A percentile compares a stretch with the other conserved stretches of the same genome.
Conservation (phyloP, 1,140 invertebrate genomes). For the Camponotus pennsylvanicus region DNA sequence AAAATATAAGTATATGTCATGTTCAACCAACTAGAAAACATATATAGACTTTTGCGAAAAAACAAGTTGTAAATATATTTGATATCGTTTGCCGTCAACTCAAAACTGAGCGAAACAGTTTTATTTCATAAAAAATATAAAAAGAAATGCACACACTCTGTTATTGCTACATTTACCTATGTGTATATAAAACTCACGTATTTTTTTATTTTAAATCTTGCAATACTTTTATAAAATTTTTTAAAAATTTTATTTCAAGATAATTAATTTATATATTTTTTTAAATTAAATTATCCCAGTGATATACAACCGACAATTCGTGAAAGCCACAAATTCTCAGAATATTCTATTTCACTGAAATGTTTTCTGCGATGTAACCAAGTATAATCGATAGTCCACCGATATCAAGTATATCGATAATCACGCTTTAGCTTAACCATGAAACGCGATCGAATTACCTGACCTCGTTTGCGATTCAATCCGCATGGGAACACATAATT, state of each 20-base stretch:
- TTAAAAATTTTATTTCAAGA: background rate
- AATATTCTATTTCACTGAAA: background rate
- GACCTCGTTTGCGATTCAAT: conserved; percentile 30
- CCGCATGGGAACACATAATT: conserved; percentile 31
- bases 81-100: background rate
- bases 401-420: conserved; percentile 3
- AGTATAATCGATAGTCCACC: conserved; percentile 35
- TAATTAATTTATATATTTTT: conserved; percentile 3
- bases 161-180: background rate
- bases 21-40: background rate
- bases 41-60: background rate
- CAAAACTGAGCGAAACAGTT: background rate
- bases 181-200: background rate
- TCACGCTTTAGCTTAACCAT: conserved; percentile 34
- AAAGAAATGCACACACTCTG: background rate
- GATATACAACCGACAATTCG: background rate
- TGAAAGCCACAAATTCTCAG: background rate
- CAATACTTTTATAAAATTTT: background rate
- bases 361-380: conserved; percentile 13
- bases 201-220: background rate
- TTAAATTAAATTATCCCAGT: background rate
- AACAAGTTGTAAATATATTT: conserved; percentile 16
- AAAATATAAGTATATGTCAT: background rate
- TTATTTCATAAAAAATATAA: background rate
- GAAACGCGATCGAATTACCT: conserved; percentile 24